Percentiles rank a stretch among this genome's conserved stretches.
phyloP scores from a whole-genome alignment of 2,888 invertebrate species.

The Andrena hattorfiana region DNA sequence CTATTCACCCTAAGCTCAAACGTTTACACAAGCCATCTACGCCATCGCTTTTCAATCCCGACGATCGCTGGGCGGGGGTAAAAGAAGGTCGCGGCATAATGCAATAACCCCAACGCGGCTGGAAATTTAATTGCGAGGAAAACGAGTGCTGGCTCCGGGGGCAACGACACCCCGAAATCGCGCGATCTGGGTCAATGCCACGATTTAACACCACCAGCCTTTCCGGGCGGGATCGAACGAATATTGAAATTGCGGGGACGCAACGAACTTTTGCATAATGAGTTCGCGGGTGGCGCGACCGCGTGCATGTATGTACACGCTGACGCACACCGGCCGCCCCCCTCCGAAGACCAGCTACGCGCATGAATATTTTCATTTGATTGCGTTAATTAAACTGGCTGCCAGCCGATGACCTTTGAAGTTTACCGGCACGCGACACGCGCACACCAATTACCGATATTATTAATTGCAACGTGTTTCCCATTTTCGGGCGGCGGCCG shows the following conservation, averaged over 20 bases:
- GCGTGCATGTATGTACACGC: slow-evolving; percentile 44
- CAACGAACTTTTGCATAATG: slow-evolving; percentile 83
- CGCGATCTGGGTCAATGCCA: slow-evolving; percentile 81
- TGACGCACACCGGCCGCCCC: background rate
- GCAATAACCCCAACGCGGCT: background rate
- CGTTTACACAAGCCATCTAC: too few relatives aligned
- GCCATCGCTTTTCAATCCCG: background rate
- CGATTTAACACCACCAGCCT: slow-evolving; percentile 74
- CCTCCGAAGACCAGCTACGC: slow-evolving; percentile 45
- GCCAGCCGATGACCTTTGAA: slow-evolving; percentile 80
- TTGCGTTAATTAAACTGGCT: slow-evolving; percentile 80
- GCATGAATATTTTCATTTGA: slow-evolving; percentile 82
- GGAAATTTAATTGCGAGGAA: slow-evolving; percentile 13
- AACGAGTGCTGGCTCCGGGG: background rate
- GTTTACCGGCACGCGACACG: slow-evolving; percentile 75
- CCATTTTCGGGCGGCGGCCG: slow-evolving; percentile 57
- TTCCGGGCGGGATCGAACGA: slow-evolving; percentile 76
- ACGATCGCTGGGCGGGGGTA: background rate
- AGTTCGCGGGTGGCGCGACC: slow-evolving; percentile 69
- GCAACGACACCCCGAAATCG: slow-evolving; percentile 45
- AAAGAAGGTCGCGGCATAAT: background rate
- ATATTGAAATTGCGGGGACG: slow-evolving; percentile 80
- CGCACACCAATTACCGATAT: slow-evolving; percentile 76
- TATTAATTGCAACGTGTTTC: slow-evolving; percentile 72
- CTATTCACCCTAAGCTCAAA: too few relatives aligned